phyloP scores from a whole-genome alignment of 1,140 invertebrate genomes.

The Belonocnema kinseyi region DNA sequence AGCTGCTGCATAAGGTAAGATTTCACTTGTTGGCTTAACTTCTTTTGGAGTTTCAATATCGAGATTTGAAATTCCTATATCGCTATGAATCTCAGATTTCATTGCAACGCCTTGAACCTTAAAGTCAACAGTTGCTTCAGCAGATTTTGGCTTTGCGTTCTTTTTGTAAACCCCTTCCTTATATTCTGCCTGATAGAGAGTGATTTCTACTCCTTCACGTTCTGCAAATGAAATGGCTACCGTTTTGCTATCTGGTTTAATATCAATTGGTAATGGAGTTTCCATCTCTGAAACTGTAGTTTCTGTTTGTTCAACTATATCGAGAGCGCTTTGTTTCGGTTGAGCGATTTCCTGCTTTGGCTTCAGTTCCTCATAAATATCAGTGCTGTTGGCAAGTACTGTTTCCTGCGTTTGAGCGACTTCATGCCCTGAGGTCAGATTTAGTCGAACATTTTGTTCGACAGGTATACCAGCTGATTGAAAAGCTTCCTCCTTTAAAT shows the following conservation, averaged over 20 bases:
- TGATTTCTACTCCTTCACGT: constrained; percentile 73
- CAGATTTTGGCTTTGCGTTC: constrained; percentile 63
- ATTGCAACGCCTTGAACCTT: constrained; percentile 75
- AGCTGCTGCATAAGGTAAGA: constrained; percentile 72
- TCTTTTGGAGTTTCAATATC: constrained; percentile 59
- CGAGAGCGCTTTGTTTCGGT: constrained; percentile 66
- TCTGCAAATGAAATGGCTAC: constrained; percentile 73
- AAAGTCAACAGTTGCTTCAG: constrained; percentile 74
- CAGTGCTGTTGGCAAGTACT: constrained; percentile 58
- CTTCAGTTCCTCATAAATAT: constrained; percentile 57
- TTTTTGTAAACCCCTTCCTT: constrained; percentile 74
- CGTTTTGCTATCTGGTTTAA: constrained; percentile 74
- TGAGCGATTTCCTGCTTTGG: constrained; percentile 64
- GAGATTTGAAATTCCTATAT: constrained; percentile 66
- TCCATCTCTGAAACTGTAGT: constrained; percentile 76
- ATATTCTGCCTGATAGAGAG: constrained; percentile 72
- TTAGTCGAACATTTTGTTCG: constrained; percentile 64
- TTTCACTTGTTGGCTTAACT: constrained; percentile 67
- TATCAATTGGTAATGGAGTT: constrained; percentile 64
- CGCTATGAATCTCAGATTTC: constrained; percentile 73
- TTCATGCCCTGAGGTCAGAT: constrained; percentile 71
- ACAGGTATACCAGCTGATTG: constrained; percentile 60
- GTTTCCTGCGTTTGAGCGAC: constrained; percentile 74
- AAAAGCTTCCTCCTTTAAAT: constrained; percentile 60
- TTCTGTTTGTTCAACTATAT: constrained; percentile 71